Evolutionary conservation across 1,140 invertebrate genomes (phyloP).

Genomic region (Sinonovacula constricta): DNA sequence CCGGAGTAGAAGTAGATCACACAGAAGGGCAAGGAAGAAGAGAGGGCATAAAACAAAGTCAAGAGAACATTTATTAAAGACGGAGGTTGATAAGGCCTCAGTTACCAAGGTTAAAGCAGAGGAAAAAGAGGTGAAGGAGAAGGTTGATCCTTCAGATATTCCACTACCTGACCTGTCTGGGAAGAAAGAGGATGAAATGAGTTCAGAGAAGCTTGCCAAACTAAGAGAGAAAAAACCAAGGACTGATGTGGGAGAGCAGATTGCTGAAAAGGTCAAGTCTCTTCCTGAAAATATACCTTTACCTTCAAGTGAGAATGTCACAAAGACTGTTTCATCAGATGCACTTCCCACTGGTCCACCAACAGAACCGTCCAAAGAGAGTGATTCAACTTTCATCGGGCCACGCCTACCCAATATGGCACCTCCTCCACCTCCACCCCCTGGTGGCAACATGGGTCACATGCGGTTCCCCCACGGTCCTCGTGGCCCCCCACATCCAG

Average conservation of each 20-base stretch:
- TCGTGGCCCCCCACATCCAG: conserved; percentile 34
- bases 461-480: conserved; percentile 32
- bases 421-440: conserved; percentile 32
- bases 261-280: conserved; percentile 41
- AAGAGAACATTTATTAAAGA: conserved; percentile 5
- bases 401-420: conserved; percentile 41
- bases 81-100: conserved; percentile 8
- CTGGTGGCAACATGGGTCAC: conserved; percentile 8
- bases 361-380: conserved; percentile 35
- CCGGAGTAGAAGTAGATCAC: conserved; percentile 62
- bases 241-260: conserved; percentile 45
- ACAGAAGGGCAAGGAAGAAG: conserved; percentile 48
- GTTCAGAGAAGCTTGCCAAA: conserved; percentile 52
- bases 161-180: conserved; percentile 57
- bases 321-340: conserved; percentile 48
- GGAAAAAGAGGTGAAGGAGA: conserved; percentile 23
- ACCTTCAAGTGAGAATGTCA: conserved; percentile 45
- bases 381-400: conserved; percentile 43
- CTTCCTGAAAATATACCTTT: conserved; percentile 46
- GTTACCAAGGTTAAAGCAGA: conserved; percentile 7
- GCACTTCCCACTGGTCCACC: conserved; percentile 45
- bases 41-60: conserved; percentile 27
- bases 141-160: conserved; percentile 57
- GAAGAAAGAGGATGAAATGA: conserved; percentile 54
- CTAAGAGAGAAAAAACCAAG: conserved; percentile 54